A percentile compares a stretch with the other conserved stretches of the same genome.
Conservation (phyloP, 1,140 invertebrate genomes). For the Drosophila malerkotliana region DNA sequence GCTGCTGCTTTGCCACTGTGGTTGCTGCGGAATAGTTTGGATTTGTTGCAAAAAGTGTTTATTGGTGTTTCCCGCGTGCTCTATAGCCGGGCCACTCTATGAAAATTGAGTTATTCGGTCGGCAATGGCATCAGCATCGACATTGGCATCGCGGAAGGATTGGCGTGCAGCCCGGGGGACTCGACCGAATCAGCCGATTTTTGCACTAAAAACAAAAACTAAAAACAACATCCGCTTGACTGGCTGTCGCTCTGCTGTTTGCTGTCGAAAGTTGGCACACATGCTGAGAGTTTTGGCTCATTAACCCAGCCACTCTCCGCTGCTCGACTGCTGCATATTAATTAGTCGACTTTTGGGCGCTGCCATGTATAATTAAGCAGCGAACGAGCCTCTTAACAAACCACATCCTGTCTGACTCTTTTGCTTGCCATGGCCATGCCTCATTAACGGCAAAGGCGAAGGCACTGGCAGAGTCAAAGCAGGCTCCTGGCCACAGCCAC, state of each 20-base stretch:
- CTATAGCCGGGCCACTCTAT: conserved; percentile 53
- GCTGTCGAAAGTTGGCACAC: conserved; percentile 71
- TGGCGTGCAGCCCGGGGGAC: conserved; percentile 11
- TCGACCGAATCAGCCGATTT: conserved; percentile 4
- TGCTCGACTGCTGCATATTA: conserved; percentile 68
- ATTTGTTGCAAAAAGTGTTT: conserved; percentile 81
- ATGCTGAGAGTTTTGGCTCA: conserved; percentile 73
- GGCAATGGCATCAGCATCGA: conserved; percentile 6
- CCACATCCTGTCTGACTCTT: conserved; percentile 68
- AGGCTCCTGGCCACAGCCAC: conserved; percentile 20
- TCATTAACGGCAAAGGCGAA: conserved; percentile 63
- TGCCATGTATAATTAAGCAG: conserved; percentile 79
- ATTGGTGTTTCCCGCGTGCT: conserved; percentile 67
- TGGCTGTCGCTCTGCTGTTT: conserved; percentile 8
- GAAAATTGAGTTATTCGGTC: conserved; percentile 75
- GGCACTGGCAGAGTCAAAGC: conserved; percentile 11
- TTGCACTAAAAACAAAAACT: conserved; percentile 21
- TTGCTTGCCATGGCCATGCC: conserved; percentile 51
- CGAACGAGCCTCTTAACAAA: conserved; percentile 54
- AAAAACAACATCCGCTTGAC: conserved; percentile 42
- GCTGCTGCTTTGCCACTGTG: conserved; percentile 34
- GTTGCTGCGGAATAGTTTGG: conserved; percentile 56
- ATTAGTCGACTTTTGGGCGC: conserved; percentile 79
- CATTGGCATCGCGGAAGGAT: conserved; percentile 2
- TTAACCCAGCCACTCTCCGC: conserved; percentile 62